Conservation (phyloP, 2,797 vertebrate species). For the Antennarius maculatus region DNA sequence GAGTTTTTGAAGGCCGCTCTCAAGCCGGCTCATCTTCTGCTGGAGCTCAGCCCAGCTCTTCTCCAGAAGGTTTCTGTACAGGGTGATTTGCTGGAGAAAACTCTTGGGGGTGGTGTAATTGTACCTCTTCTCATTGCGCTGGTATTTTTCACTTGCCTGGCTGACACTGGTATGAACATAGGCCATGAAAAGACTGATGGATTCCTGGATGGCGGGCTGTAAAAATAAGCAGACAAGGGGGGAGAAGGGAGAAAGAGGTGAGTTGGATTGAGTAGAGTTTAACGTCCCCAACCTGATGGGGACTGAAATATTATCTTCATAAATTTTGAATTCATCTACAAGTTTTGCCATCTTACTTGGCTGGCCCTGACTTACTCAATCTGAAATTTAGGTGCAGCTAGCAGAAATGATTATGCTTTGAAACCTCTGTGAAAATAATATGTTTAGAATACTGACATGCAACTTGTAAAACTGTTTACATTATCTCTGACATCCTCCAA, state of each 20-base stretch:
- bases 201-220: constrained; percentile 84
- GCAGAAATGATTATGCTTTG: constrained; percentile 81
- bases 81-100: constrained; percentile 88
- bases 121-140: constrained; percentile 82
- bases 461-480: constrained; percentile 73
- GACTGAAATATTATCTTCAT: constrained; percentile 89
- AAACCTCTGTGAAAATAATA: constrained; percentile 82
- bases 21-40: constrained; percentile 78
- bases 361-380: constrained; percentile 85
- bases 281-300: constrained; percentile 80
- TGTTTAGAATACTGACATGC: constrained; percentile 71
- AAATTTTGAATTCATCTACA: constrained; percentile 88
- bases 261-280: constrained; percentile 84
- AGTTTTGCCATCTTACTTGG: constrained; percentile 80
- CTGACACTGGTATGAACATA: constrained; percentile 85
- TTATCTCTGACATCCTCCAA: constrained; percentile 86
- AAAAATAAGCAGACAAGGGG: constrained; percentile 76
- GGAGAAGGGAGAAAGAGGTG: constrained; percentile 60
- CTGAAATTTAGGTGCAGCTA: constrained; percentile 83
- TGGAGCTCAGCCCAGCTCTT: constrained; percentile 80
- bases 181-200: constrained; percentile 89
- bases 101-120: constrained; percentile 87
- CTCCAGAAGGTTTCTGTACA: constrained; percentile 84
- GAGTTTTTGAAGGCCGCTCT: constrained; percentile 84
- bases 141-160: constrained; percentile 83